Conservation (phyloP, 2,797 vertebrate species). For the Myotis pilosus region DNA sequence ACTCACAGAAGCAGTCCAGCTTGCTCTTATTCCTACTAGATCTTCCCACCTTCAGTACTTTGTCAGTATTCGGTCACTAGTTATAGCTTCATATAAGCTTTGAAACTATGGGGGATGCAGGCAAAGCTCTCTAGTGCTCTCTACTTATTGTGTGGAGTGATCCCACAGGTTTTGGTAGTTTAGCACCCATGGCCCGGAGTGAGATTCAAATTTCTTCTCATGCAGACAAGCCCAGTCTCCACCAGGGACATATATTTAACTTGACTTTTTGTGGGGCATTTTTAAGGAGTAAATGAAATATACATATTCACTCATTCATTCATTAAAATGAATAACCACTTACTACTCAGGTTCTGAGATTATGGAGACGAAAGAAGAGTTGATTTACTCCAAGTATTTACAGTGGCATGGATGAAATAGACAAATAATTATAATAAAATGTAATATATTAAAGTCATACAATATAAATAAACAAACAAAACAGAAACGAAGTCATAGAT, state of each 20-base stretch:
- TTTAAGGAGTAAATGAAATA: constrained; percentile 23
- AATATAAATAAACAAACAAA: not conserved
- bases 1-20: not conserved
- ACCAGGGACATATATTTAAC: not conserved
- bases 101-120: not conserved
- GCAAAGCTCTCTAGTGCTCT: not conserved
- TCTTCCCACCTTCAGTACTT: not conserved
- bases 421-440: not conserved
- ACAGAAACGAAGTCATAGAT: not conserved
- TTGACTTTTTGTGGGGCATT: not conserved
- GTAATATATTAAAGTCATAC: not conserved
- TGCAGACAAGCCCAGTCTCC: not conserved
- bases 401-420: not conserved
- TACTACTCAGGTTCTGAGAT: not conserved
- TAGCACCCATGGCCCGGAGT: not conserved
- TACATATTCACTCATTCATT: not conserved
- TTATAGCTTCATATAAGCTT: not conserved
- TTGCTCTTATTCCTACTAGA: rapidly evolving
- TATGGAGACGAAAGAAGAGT: not conserved
- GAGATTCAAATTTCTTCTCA: not conserved
- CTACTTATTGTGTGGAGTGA: not conserved
- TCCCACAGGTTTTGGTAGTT: not conserved
- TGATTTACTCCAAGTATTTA: not conserved
- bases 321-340: not conserved
- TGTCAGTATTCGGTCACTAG: too few species aligned